Percentiles rank a stretch among this genome's conserved stretches.
Conservation (phyloP, 2,113 vertebrate genomes). For the Gavialis gangeticus region DNA sequence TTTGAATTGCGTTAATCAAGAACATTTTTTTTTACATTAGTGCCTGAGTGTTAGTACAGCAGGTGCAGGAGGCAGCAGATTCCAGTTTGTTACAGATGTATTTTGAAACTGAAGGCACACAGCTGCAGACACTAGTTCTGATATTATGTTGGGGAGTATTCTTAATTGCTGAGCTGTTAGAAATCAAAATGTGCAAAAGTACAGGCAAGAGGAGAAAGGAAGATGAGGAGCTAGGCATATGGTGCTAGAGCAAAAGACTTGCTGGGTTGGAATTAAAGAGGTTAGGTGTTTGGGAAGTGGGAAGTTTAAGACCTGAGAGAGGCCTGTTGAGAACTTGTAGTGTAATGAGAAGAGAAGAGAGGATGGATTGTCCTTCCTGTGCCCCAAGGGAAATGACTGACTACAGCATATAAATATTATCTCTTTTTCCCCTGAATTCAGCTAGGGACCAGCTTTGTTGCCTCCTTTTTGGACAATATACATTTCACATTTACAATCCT, state of each 20-base stretch:
- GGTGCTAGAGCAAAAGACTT: not conserved
- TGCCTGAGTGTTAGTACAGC: not conserved
- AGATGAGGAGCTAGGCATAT: not conserved
- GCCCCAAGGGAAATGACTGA: not conserved
- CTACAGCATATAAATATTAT: not conserved
- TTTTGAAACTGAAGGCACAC: not conserved
- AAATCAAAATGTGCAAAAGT: not conserved
- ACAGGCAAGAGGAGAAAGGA: not conserved
- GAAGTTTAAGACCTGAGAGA: not conserved
- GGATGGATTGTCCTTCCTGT: not conserved
- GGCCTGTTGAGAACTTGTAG: not conserved
- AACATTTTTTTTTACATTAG: not conserved
- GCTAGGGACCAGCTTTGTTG: not conserved
- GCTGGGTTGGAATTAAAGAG: not conserved
- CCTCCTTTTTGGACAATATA: slow-evolving; percentile 1
- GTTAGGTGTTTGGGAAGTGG: not conserved
- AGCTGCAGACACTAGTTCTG: not conserved
- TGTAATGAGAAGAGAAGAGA: not conserved
- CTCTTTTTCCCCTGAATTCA: slow-evolving; percentile 21
- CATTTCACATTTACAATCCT: slow-evolving; percentile 46
- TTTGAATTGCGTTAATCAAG: not conserved
- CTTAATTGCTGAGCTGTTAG: not conserved
- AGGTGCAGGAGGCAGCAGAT: not conserved
- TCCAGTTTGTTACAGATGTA: not conserved
- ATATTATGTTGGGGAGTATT: not conserved